These are phyloP conservation scores for Luscinia luscinia DNA, from an alignment of 2,797 vertebrate genomes.

Conservation along the genomic window DNA sequence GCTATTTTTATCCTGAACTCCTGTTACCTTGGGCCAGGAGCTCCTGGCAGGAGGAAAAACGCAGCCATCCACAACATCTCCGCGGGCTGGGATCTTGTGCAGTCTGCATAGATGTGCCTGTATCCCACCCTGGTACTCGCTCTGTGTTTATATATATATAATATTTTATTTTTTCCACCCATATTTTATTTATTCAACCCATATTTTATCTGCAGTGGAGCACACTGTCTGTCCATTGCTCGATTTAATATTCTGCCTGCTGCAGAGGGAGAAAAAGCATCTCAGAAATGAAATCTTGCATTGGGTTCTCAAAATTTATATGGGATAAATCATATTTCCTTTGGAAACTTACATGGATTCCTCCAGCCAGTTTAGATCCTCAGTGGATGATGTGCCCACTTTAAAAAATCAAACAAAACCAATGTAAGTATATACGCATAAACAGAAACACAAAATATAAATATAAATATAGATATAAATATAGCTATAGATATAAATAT, in stretches of 20 bases:
- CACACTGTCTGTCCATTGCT: not conserved
- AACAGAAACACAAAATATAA: not conserved
- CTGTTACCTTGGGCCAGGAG: constrained; percentile 4
- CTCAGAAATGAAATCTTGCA: not conserved
- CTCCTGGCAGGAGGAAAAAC: not conserved
- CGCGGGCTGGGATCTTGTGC: not conserved
- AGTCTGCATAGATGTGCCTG: rapidly evolving
- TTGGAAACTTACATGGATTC: not conserved
- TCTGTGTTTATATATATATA: not conserved
- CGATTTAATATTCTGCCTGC: not conserved
- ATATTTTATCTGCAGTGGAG: not conserved
- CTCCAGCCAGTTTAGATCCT: not conserved
- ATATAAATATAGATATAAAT: too few species aligned
- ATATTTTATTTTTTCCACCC: too few species aligned
- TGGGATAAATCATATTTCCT: not conserved
- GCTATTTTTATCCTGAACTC: constrained; percentile 64
- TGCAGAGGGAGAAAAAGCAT: not conserved
- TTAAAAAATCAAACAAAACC: not conserved
- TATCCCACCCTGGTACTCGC: not conserved
- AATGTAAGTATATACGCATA: too few species aligned
- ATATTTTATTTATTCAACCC: not conserved
- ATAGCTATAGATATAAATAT: too few species aligned
- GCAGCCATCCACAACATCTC: rapidly evolving
- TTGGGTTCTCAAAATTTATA: not conserved
- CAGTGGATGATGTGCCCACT: not conserved